Conservation (phyloP, 2,113 vertebrate genomes). For the Psephotus haematonotus region DNA sequence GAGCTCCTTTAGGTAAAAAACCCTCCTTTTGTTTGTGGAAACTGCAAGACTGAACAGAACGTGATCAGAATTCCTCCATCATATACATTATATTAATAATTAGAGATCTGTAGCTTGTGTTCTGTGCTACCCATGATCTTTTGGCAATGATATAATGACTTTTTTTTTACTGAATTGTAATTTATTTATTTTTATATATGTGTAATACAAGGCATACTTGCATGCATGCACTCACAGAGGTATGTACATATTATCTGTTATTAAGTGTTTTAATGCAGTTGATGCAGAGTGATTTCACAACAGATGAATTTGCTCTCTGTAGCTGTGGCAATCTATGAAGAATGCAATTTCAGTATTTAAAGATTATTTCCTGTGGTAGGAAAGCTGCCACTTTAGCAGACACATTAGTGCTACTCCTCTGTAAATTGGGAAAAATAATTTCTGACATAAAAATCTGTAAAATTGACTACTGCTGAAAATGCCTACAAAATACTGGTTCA, state of each 20-base stretch:
- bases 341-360: not conserved
- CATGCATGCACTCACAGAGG: accelerated
- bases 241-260: not conserved
- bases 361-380: not conserved
- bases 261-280: not conserved
- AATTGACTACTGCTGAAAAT: not conserved
- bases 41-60: not conserved
- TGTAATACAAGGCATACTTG: not conserved
- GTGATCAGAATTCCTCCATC: not conserved
- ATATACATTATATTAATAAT: not conserved
- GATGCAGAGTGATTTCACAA: not conserved
- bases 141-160: not conserved
- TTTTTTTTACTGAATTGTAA: not conserved
- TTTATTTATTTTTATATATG: not conserved
- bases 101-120: not conserved
- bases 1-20: not conserved
- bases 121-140: not conserved
- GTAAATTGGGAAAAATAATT: not conserved
- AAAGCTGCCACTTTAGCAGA: not conserved
- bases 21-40: not conserved
- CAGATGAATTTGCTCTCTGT: not conserved
- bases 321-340: not conserved
- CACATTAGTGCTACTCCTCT: not conserved
- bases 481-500: not conserved
- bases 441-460: not conserved